A percentile compares a stretch with the other conserved stretches of the same genome.
Conservation (phyloP, 92 coral and sea anemone species). For the Siderastrea siderea region DNA sequence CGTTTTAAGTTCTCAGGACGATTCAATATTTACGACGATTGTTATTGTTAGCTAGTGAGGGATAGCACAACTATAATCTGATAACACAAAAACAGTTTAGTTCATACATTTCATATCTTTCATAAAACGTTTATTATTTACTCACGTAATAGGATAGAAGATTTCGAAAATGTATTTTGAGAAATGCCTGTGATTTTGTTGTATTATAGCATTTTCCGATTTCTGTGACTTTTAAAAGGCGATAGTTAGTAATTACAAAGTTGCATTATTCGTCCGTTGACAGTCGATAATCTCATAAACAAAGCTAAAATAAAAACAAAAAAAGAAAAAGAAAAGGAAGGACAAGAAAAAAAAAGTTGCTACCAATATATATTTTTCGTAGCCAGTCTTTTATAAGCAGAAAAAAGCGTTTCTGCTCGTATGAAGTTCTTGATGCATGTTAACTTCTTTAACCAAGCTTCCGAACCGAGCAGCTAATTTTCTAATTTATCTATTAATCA, state of each 20-base stretch:
- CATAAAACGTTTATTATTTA: neutral
- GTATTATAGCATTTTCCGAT: no score
- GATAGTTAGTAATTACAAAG: no score
- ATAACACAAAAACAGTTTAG: neutral
- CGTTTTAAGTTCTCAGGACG: neutral
- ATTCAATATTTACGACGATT: neutral
- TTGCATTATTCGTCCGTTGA: no score
- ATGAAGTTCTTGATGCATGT: neutral
- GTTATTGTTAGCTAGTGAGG: neutral
- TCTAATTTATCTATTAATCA: constrained; percentile 22
- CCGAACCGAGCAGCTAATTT: constrained; percentile 17
- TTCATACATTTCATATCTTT: neutral
- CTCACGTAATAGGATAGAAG: neutral
- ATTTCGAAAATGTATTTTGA: neutral
- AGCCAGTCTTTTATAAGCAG: neutral
- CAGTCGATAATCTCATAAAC: no score
- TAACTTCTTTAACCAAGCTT: neutral
- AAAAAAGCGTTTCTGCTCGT: neutral
- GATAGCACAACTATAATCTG: neutral
- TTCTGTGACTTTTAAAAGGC: neutral
- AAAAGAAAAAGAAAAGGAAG: no score
- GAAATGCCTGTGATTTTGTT: neutral
- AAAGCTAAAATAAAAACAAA: no score
- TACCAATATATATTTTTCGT: no score
- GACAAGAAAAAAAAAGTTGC: no score